Base-by-base conservation (phyloP, 2,888 invertebrate species). In the Noctua fimbriata region DNA sequence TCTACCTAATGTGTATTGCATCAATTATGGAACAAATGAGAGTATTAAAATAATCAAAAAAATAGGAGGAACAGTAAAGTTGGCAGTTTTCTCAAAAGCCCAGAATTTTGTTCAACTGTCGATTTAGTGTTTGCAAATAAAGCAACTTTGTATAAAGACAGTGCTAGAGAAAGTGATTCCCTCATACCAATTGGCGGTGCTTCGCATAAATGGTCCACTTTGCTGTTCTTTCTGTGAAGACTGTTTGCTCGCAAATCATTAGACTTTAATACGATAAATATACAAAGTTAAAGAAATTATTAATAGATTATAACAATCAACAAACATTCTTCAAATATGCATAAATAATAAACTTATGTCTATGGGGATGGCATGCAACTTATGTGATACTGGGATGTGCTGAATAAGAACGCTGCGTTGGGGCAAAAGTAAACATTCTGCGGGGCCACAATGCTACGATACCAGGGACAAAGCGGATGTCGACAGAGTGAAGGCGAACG, bases 391-490 rank as follows among this genome's bases (percentile, higher is more conserved):
- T 90, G 92, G 92, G 92, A 92, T 89, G 90, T 94, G 94, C 94
- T 94, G 93, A 94, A 91, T 93, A 93, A 93, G 92, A 93, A 93
- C 93, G 95, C 95, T 94, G 95, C 93, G 87, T 90, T 93, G 93
- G 94, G 93, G 92, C 91, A 91, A 92, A 93, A 93, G 89, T 92
- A 91, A 93, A 92, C 93, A 94, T 94, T 94, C 94, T 94, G 96
- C 95, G 92, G 94, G 94, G 89, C 89, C 94, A 94, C 92, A 94
- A 95, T 94, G 95, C 96, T 95, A 95, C 94, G 92, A 92, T 93
- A 94, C 94, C 94, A 95, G 92, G 94, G 93, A 94, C 91, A 94
- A 96, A 96, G 96, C 96, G 92, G 90, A 94, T 94, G 94, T 94
- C 93, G 93, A 94, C 91, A 93, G 91, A 93, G 93, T 94, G 93